Evolutionary conservation across 2,113 vertebrate genomes (phyloP).

Genomic region (Zeus faber): DNA sequence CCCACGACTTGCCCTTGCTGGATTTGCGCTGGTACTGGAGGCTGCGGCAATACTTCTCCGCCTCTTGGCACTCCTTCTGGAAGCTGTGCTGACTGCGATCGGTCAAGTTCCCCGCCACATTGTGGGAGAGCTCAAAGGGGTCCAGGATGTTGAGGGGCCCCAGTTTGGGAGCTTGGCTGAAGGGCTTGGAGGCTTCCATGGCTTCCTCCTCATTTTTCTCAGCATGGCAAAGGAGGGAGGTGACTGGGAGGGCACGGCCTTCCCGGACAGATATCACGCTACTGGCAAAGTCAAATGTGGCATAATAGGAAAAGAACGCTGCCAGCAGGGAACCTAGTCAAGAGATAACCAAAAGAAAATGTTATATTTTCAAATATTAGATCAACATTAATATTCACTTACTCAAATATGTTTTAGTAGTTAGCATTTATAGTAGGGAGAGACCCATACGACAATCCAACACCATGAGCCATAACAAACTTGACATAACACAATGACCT

Average conservation of each 20-base stretch:
- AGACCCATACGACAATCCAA: too few relatives aligned
- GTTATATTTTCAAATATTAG: too few relatives aligned
- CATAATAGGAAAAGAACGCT: conserved; percentile 85
- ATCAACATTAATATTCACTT: too few relatives aligned
- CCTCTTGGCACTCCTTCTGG: conserved; percentile 74
- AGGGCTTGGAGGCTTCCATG: conserved; percentile 19
- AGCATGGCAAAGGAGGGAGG: conserved; percentile 49
- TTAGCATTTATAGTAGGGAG: too few relatives aligned
- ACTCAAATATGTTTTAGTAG: too few relatives aligned
- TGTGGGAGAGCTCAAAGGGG: conserved; percentile 90
- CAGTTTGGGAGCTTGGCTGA: conserved; percentile 47
- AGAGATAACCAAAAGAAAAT: too few relatives aligned
- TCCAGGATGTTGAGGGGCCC: conserved; percentile 88
- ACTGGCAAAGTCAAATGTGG: conserved; percentile 76
- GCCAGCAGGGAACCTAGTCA: conserved; percentile 83
- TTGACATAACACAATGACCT: too few relatives aligned
- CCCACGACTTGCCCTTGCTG: conserved; percentile 83
- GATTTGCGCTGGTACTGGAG: conserved; percentile 83
- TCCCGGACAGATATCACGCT: conserved; percentile 79
- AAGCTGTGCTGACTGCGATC: conserved; percentile 74
- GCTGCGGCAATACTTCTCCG: conserved; percentile 85
- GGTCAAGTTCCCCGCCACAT: conserved; percentile 86
- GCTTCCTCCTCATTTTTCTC: conserved; percentile 23
- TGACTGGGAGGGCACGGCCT: conserved; percentile 68
- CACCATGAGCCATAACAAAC: too few relatives aligned